Conservation (phyloP, 2,888 invertebrate species). For the Eilema caniola region DNA sequence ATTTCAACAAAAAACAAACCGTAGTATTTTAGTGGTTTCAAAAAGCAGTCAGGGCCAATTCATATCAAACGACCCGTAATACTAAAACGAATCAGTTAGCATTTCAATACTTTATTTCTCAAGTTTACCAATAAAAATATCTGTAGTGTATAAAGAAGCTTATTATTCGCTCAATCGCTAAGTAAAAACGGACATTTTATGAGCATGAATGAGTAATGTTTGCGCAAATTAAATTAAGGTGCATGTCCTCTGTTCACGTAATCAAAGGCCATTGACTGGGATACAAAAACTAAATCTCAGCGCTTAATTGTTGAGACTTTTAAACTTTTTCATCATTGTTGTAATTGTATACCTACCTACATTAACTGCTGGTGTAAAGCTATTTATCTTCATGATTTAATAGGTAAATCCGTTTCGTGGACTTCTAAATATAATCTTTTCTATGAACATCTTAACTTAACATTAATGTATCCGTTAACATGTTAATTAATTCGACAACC, state of each 20-base stretch:
- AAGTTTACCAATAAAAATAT: constrained; percentile 9
- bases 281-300: constrained; percentile 31
- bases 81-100: constrained; percentile 16
- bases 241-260: constrained; percentile 41
- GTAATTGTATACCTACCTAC: constrained; percentile 12
- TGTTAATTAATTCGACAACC: background rate
- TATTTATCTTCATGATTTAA: constrained; percentile 14
- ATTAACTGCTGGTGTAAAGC: constrained; percentile 12
- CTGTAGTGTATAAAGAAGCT: constrained; percentile 14
- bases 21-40: constrained; percentile 3
- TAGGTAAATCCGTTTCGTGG: background rate
- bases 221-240: constrained; percentile 41
- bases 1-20: constrained; percentile 1
- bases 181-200: constrained; percentile 24
- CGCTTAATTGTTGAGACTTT: constrained; percentile 13
- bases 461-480: no score
- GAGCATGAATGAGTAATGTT: constrained; percentile 37
- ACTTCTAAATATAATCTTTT: background rate
- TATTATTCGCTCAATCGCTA: constrained; percentile 22
- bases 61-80: constrained; percentile 4
- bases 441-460: background rate
- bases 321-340: constrained; percentile 15
- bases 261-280: constrained; percentile 44
- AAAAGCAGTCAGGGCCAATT: constrained; percentile 13
- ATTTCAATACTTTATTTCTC: constrained; percentile 22